These are phyloP conservation scores for Megaceryle alcyon DNA, from an alignment of 2,797 vertebrate species.

Conservation along the genomic window DNA sequence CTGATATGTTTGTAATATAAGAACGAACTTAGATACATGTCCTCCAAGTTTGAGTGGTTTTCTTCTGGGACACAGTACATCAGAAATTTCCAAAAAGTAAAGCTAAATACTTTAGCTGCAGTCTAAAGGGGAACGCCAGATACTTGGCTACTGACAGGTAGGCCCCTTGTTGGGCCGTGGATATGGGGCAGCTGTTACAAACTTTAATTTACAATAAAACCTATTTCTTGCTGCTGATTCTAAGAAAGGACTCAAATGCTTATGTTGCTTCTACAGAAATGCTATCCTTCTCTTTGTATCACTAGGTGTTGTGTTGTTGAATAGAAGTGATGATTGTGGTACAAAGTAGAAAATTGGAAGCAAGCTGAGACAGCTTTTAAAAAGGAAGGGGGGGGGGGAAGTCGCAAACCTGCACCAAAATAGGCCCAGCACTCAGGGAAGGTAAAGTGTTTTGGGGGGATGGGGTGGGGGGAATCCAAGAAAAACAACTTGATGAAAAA, in stretches of 20 bases:
- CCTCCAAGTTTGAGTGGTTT: not conserved
- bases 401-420: rapidly evolving
- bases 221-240: not conserved
- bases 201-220: not conserved
- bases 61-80: not conserved
- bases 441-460: not conserved
- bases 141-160: not conserved
- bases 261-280: not conserved
- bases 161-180: not conserved
- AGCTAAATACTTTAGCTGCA: not conserved
- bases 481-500: not conserved
- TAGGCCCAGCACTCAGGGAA: not conserved
- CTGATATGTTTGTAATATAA: not conserved
- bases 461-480: not conserved
- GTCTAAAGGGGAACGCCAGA: not conserved
- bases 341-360: not conserved
- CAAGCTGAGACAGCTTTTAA: not conserved
- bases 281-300: not conserved
- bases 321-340: not conserved
- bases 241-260: not conserved
- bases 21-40: not conserved
- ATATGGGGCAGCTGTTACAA: not conserved
- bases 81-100: not conserved
- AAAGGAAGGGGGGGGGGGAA: not conserved
- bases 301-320: not conserved